Percentiles rank a stretch among this genome's conserved stretches.
phyloP scores from a whole-genome alignment of 2,888 invertebrate species.

The Chrysolina haemoptera region DNA sequence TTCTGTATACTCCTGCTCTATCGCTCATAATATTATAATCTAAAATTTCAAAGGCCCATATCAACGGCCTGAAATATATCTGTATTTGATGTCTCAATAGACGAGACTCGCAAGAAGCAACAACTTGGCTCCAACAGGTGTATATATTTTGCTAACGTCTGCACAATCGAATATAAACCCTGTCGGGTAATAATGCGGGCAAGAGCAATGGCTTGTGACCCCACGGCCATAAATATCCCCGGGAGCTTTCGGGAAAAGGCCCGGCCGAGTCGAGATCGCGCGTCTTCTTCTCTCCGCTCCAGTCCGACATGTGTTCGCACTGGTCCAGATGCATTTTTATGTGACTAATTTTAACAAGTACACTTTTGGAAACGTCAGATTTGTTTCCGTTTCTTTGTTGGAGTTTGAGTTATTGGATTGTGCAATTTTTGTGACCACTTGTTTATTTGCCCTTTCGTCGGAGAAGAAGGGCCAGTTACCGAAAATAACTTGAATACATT shows the following conservation, averaged over 20 bases:
- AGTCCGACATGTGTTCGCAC: constrained; percentile 38
- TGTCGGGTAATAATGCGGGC: constrained; percentile 70
- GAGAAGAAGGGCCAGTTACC: neutral
- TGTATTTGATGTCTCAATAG: constrained; percentile 47
- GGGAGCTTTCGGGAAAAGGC: constrained; percentile 64
- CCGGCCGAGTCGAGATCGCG: constrained; percentile 30
- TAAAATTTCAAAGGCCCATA: constrained; percentile 12
- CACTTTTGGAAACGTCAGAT: constrained; percentile 52
- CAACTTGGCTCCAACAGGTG: constrained; percentile 69
- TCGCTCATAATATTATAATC: neutral
- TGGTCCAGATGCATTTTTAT: constrained; percentile 56
- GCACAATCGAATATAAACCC: constrained; percentile 69
- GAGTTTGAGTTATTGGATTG: constrained; percentile 49
- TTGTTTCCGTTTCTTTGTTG: constrained; percentile 57
- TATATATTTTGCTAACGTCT: constrained; percentile 69
- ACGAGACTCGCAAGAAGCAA: constrained; percentile 50
- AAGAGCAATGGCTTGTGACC: constrained; percentile 71
- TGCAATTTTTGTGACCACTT: constrained; percentile 36
- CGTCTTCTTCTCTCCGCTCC: constrained; percentile 28
- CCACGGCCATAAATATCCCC: constrained; percentile 70
- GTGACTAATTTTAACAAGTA: constrained; percentile 54
- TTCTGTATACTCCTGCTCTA: neutral
- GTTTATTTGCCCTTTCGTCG: neutral
- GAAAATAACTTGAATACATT: neutral
- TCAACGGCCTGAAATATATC: constrained; percentile 32